Evolutionary conservation across 1,140 invertebrate genomes (phyloP), one percentile per base, ranked within the genome.

Genomic region (Lanistes nyassanus): DNA sequence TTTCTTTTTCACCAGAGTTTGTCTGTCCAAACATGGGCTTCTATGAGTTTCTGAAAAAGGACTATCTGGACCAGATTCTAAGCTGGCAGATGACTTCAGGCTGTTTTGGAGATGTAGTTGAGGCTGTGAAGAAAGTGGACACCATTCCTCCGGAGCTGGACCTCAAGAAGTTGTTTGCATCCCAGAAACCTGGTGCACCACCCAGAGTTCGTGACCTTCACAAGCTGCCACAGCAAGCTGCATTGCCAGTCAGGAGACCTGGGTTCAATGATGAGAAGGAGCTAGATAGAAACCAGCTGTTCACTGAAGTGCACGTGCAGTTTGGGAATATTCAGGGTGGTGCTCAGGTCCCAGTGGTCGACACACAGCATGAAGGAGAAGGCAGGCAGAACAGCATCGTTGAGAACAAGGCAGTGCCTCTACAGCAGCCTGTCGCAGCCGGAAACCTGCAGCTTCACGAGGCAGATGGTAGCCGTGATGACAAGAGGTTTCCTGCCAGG

Each of bases 21-120:
- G 79, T 86, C 0, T 87, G 86, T 76, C 81, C 85, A 37, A 82
- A 68, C 68, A 51, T 87, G n/a, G 86, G 86, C 3, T 87, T 83
- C 71, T 80, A 80, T 51, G 80, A 87, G 72, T 86, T 86, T 67
- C 62, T 87, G 31, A 81, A 83, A 36, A 77, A 79, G 36, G 80
- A 84, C n/a, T 85, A 81, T 71, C 73, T 87, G 21, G 62, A 80
- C 13, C 80, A 86, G 76, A 82, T 87, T 16, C 69, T 86, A 3
- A 71, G 78, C 2, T 87, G 86, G 86, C 85, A 86, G 68, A 81
- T 80, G 47, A 67, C 76, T 42, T 76, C 62, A 53, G 86, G 86
- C 39, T 87, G 86, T 76, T 87, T 75, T 80, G 84, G 84, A n/a
- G 75, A 67, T 4, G 51, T 70, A 47, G 19, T 31, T 29, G 9